These are phyloP conservation scores for Plectrocnemia conspersa DNA, from an alignment of 1,140 invertebrate genomes.

Conservation along the genomic window DNA sequence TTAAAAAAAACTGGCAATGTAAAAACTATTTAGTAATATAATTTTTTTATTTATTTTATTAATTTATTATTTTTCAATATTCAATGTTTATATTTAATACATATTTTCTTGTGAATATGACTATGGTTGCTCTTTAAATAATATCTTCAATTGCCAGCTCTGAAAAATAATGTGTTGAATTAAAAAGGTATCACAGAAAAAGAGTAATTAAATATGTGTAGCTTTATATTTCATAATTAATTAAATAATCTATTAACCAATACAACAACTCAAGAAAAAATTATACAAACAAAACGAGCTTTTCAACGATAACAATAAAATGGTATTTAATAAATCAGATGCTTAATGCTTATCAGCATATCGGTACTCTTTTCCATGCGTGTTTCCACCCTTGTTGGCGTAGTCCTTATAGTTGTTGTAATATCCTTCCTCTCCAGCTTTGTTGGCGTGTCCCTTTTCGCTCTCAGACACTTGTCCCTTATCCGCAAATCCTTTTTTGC, in stretches of 20 bases:
- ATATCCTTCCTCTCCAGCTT: constrained; percentile 45
- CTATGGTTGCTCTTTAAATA: too few species aligned
- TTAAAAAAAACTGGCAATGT: too few species aligned
- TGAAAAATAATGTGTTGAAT: too few species aligned
- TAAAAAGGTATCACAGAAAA: too few species aligned
- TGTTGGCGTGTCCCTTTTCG: constrained; percentile 43
- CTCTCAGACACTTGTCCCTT: constrained; percentile 46
- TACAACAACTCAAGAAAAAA: background rate
- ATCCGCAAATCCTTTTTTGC: constrained; percentile 45
- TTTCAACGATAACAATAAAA: background rate
- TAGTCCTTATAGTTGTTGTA: constrained; percentile 44
- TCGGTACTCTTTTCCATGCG: constrained; percentile 44
- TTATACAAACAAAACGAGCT: background rate
- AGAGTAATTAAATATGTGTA: too few species aligned
- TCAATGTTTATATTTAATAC: too few species aligned
- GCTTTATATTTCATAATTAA: background rate
- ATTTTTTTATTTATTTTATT: too few species aligned
- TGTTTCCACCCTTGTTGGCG: constrained; percentile 40
- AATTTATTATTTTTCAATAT: background rate
- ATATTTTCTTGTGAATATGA: too few species aligned
- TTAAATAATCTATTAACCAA: background rate
- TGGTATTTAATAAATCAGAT: background rate
- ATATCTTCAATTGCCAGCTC: too few species aligned
- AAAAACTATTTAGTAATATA: too few species aligned
- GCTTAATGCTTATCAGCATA: constrained; percentile 39